Evolutionary conservation across 2,113 vertebrate genomes (phyloP), one percentile per base, ranked within the genome.

Genomic region (Origma solitaria): DNA sequence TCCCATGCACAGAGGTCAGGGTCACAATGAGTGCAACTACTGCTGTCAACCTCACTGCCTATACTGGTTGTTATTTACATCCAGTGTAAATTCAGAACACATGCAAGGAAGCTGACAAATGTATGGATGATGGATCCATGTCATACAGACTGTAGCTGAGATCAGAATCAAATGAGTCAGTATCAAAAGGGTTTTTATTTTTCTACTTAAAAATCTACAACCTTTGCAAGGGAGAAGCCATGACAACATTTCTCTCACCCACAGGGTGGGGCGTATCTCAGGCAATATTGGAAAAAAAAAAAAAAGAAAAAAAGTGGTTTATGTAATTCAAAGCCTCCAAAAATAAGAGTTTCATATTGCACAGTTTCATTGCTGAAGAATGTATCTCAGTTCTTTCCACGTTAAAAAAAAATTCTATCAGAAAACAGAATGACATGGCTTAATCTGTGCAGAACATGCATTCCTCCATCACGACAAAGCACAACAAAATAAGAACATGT

Each of bases 401-500:
- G 25, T 56, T 37, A n/a, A 62, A 60, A 68, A 37, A 66, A 86
- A 47, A 70, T 25, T 50, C 15, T 1, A 85, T 49, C 11, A 45
- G 18, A 89, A 94, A 79, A 57, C 42, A 90, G 70, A 87, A 95
- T 54, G 70, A 18, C 38, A 66, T 49, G 31, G 88, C 62, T 81
- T 86, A 68, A 86, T 56, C 77, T 88, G n/a, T 45, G 61, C 54
- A 82, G 70, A 95, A 82, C 77, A 94, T 57, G 83, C 42, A 65
- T 66, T 91, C 49, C 89, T 82, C 57, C 50, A 86, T 28, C 54
- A 79, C 0, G 4, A 86, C 72, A 91, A 95, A 95, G 61, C 47
- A 68, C 18, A 72, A 86, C 60, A 87, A 94, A 94, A 86, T 92
- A 96, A 90, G 96, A 92, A 87, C 78, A 91, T 76, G 76, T 44